A percentile compares a stretch with the other conserved stretches of the same genome.
phyloP scores from a whole-genome alignment of 2,113 vertebrate genomes.

The Microtus ochrogaster region DNA sequence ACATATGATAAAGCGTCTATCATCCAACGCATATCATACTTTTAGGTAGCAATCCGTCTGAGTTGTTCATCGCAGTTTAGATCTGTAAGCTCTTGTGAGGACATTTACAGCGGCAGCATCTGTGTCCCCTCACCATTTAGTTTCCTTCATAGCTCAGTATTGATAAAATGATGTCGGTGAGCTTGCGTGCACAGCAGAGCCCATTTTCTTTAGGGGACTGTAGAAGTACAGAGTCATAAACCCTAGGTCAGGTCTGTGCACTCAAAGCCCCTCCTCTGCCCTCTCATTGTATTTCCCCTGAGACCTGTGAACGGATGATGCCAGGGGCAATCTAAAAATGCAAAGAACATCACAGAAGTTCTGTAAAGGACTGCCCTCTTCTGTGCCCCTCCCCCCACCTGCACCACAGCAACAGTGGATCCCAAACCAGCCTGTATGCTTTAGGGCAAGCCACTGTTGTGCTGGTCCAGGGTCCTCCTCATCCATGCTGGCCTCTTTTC shows the following conservation, averaged over 20 bases:
- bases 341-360: constrained; percentile 25
- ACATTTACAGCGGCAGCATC: background rate
- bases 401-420: background rate
- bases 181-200: constrained; percentile 16
- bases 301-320: constrained; percentile 58
- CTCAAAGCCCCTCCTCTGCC: constrained; percentile 54
- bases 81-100: background rate
- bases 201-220: constrained; percentile 48
- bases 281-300: constrained; percentile 51
- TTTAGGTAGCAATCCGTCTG: background rate
- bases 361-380: background rate
- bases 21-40: constrained; percentile 13
- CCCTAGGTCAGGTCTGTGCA: constrained; percentile 52
- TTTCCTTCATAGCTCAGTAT: constrained; percentile 47
- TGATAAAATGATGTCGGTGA: constrained; percentile 57
- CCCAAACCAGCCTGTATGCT: background rate
- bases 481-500: background rate
- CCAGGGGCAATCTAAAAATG: constrained; percentile 57
- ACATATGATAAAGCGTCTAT: background rate
- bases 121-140: constrained; percentile 49
- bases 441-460: background rate
- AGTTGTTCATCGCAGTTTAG: constrained; percentile 39
- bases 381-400: background rate
- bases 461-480: background rate
- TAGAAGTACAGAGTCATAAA: constrained; percentile 63